Percentiles rank a stretch among this genome's conserved stretches.
These are phyloP conservation scores for Erannis defoliaria DNA, from an alignment of 2,888 invertebrate species.

Conservation along the genomic window DNA sequence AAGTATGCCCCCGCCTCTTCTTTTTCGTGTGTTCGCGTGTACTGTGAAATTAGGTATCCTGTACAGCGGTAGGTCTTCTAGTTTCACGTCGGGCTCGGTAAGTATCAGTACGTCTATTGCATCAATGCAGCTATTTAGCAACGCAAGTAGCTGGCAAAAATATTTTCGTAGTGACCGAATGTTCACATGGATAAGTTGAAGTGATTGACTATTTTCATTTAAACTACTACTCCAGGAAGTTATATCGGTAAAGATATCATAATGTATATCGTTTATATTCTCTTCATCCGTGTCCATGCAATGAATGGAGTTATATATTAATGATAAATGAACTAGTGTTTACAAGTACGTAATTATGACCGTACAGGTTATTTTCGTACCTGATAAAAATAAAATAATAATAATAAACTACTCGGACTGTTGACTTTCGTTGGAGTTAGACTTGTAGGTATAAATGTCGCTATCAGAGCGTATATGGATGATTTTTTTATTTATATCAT, in stretches of 20 bases:
- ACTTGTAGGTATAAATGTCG: constrained; percentile 1
- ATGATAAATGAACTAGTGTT: neutral
- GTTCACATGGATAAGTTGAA: neutral
- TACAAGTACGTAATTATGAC: no score
- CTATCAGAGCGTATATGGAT: neutral
- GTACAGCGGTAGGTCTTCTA: no score
- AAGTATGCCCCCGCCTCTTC: no score
- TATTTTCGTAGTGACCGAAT: no score
- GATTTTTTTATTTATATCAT: neutral
- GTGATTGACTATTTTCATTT: neutral
- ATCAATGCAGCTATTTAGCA: no score
- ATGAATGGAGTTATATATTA: neutral
- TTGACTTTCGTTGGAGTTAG: neutral
- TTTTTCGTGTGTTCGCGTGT: no score
- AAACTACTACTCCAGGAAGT: neutral
- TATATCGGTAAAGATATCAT: neutral
- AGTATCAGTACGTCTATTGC: no score
- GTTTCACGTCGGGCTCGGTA: no score
- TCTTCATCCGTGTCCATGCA: neutral
- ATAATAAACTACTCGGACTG: neutral
- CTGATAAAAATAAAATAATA: neutral
- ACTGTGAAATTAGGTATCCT: no score
- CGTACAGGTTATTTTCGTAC: neutral
- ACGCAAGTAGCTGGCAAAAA: no score
- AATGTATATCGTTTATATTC: neutral